Evolutionary conservation across 2,888 invertebrate genomes (phyloP).

Genomic region (Ormyrus pomaceus): DNA sequence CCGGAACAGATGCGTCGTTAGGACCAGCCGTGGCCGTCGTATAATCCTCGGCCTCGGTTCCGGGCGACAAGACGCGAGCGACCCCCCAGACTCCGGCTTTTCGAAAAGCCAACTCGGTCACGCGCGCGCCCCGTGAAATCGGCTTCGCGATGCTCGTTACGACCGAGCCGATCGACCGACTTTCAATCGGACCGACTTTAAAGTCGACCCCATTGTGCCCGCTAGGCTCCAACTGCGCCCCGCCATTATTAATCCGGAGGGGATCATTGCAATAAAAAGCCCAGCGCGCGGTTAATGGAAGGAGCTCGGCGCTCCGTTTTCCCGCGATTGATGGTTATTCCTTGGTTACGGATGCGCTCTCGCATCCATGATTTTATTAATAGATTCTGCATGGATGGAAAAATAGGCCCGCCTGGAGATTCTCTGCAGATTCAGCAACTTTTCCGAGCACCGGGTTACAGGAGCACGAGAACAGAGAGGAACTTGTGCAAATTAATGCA

Average conservation of each 20-base stretch:
- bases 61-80: background rate
- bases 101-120: constrained; percentile 52
- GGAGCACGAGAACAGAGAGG: too few species aligned
- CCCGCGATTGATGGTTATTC: constrained; percentile 2
- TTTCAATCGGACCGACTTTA: too few species aligned
- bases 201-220: constrained; percentile 27
- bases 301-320: constrained; percentile 5
- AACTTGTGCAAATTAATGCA: too few species aligned
- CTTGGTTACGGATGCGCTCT: constrained; percentile 16
- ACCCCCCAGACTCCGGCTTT: constrained; percentile 27
- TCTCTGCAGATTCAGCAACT: too few species aligned
- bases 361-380: too few species aligned
- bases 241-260: constrained; percentile 1
- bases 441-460: too few species aligned
- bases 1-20: constrained; percentile 56
- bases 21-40: constrained; percentile 15
- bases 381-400: too few species aligned
- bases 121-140: constrained; percentile 50
- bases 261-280: constrained; percentile 55
- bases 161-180: too few species aligned
- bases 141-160: too few species aligned
- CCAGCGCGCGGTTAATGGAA: constrained; percentile 24
- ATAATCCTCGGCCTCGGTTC: constrained; percentile 12
- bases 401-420: too few species aligned
- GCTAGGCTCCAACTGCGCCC: background rate